These are phyloP conservation scores for Cetonia aurata DNA, from an alignment of 2,888 invertebrate species.

Conservation along the genomic window DNA sequence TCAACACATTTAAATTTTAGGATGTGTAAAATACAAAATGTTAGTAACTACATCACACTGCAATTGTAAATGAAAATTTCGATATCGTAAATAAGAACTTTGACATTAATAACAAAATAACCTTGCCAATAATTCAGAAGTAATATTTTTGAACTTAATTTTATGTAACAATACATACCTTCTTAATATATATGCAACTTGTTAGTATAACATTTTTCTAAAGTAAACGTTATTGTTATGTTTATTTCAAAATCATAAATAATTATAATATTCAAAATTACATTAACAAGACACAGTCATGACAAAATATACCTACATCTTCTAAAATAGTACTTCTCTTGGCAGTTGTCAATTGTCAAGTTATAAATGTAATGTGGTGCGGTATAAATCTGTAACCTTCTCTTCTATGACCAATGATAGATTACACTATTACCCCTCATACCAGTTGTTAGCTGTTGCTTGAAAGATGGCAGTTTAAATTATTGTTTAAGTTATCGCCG, in stretches of 20 bases:
- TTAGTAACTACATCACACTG: conserved; percentile 46
- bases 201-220: conserved; percentile 52
- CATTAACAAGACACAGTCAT: not conserved
- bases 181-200: conserved; percentile 42
- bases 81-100: conserved; percentile 51
- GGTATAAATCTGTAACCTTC: too few species aligned
- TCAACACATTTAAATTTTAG: not conserved
- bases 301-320: not conserved
- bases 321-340: conserved; percentile 1
- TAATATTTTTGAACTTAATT: conserved; percentile 50
- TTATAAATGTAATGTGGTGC: too few species aligned
- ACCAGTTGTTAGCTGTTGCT: too few species aligned
- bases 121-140: conserved; percentile 60
- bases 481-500: too few species aligned
- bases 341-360: too few species aligned
- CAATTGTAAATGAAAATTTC: conserved; percentile 12
- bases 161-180: too few species aligned
- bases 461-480: too few species aligned
- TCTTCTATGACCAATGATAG: too few species aligned
- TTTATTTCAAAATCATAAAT: not conserved
- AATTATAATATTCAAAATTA: too few species aligned
- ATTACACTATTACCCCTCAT: too few species aligned
- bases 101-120: conserved; percentile 62
- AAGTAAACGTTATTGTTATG: conserved; percentile 10
- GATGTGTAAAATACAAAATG: conserved; percentile 37